A percentile compares a stretch with the other conserved stretches of the same genome.
Conservation (phyloP, 2,888 invertebrate species). For the Aromia moschata region DNA sequence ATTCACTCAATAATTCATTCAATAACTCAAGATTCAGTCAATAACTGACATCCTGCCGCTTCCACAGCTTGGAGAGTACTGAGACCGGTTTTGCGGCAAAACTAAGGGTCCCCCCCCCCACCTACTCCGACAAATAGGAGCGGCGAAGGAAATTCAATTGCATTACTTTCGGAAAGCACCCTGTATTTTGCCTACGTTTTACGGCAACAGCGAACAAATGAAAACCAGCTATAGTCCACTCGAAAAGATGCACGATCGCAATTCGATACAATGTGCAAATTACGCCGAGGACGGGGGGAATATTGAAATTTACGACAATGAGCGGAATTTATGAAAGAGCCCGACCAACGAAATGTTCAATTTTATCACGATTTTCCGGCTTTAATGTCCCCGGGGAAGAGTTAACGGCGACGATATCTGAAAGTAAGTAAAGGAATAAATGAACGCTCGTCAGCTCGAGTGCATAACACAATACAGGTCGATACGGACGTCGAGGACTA, state of each 20-base stretch:
- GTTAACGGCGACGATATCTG: slow-evolving; percentile 15
- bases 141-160: background rate
- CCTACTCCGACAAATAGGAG: background rate
- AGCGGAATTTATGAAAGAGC: slow-evolving; percentile 9
- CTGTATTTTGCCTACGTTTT: too few relatives aligned
- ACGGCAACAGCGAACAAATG: background rate
- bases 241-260: slow-evolving; percentile 1
- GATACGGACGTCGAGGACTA: slow-evolving; percentile 28
- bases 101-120: too few relatives aligned
- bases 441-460: slow-evolving; percentile 39
- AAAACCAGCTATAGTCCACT: slow-evolving; percentile 1
- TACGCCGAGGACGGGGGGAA: slow-evolving; percentile 3
- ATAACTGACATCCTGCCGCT: too few relatives aligned
- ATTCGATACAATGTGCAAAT: slow-evolving; percentile 14
- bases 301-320: slow-evolving; percentile 9
- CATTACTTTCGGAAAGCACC: background rate
- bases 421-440: slow-evolving; percentile 30
- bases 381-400: slow-evolving; percentile 10
- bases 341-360: slow-evolving; percentile 10
- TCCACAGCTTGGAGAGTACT: too few relatives aligned
- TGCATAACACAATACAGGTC: slow-evolving; percentile 42
- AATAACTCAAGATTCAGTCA: too few relatives aligned
- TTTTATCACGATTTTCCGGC: slow-evolving; percentile 12
- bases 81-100: too few relatives aligned
- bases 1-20: too few relatives aligned